Evolutionary conservation across 2,113 vertebrate genomes (phyloP), one percentile per base, ranked within the genome.

Genomic region (Agapornis roseicollis): DNA sequence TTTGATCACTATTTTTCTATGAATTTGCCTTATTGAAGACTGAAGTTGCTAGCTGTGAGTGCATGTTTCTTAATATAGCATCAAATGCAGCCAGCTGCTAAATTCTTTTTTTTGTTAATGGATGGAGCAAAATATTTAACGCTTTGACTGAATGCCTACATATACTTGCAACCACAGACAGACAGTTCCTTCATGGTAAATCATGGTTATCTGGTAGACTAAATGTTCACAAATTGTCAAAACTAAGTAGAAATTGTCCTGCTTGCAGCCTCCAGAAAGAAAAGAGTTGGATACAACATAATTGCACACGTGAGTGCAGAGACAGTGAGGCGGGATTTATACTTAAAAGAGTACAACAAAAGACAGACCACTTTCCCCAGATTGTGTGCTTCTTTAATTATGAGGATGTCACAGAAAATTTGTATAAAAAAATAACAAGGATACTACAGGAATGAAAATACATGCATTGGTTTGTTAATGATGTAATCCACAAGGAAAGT

Each of bases 31-130:
- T 70, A 16, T 20, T 71, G 23, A 83, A 74, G 50, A 17, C 23
- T 55, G 60, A 84, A 53, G 23, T 31, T 86, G 5, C 8, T 46
- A 70, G 31, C 14, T 58, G 50, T 79, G 31, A 12, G 5, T 70
- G 1, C 6, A 17, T 8, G 7, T 31, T 71, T 58, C 47, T 71
- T 71, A 44, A 42, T 3, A 19, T 6, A 44, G 12, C 0, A 0
- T 74, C 37, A 71, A 47, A 60, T 15, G 3, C 11, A 74, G 11
- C 4, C 49, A 18, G 33, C 23, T 70, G 22, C 22, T 66, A 53
- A 60, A n/a, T 39, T 55, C 35, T 6, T 42, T 22, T 47, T 46
- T 71, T 83, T 15, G 12, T 58, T 35, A 42, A 60, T 12, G 5
- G 19, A 53, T 3, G 1, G 6, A 50, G 12, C 8, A 18, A 80